Conservation (phyloP, 2,113 vertebrate species). For the Dolichallabes microphthalmus region DNA sequence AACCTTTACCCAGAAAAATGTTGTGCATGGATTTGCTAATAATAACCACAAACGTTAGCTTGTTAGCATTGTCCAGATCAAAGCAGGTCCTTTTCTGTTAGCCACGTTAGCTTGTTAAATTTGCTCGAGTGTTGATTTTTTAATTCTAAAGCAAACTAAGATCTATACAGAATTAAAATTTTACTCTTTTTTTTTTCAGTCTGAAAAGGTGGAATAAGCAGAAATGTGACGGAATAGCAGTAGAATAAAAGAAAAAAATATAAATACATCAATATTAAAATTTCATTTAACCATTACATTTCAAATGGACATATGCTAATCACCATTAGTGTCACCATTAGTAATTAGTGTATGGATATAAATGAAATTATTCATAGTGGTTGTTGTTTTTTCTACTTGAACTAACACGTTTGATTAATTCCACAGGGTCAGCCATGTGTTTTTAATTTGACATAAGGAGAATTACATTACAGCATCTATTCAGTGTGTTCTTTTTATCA, state of each 20-base stretch:
- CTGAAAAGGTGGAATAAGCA: neutral
- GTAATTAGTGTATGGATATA: neutral
- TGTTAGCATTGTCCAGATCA: too few species aligned
- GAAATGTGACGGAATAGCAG: neutral
- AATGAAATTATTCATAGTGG: neutral
- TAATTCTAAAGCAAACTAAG: neutral
- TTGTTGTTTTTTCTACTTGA: neutral
- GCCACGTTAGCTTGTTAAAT: too few species aligned
- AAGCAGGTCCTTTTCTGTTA: too few species aligned
- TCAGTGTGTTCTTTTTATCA: neutral
- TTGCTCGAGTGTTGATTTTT: too few species aligned
- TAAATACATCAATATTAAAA: too few species aligned
- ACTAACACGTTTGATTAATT: neutral
- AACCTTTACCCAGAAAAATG: too few species aligned
- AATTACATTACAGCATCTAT: neutral
- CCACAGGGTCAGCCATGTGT: neutral
- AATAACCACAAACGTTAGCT: too few species aligned
- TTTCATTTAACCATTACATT: too few species aligned
- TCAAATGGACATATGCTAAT: too few species aligned
- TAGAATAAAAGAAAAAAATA: neutral
- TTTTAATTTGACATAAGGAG: neutral
- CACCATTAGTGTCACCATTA: neutral
- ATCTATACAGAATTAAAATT: neutral
- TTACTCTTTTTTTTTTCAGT: too few species aligned
- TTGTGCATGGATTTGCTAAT: too few species aligned